Evolutionary conservation across 2,888 invertebrate species (phyloP).

Genomic region (Harpagoxenus sublaevis): DNA sequence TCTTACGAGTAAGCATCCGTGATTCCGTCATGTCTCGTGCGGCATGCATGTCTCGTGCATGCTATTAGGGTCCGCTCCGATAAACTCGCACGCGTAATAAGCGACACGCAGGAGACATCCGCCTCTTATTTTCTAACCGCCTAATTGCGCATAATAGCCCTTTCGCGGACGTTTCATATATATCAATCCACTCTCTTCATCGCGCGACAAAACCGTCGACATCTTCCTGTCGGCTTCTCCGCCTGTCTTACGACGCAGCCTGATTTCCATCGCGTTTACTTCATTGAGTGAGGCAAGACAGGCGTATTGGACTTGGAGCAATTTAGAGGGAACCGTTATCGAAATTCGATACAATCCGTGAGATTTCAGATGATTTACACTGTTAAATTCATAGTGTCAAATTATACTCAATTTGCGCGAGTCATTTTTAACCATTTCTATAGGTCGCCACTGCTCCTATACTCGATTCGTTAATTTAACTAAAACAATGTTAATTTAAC

Average conservation of each 20-base stretch:
- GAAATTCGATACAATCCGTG: background rate
- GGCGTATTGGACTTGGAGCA: background rate
- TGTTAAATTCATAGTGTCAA: no score
- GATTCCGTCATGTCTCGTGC: conserved; percentile 5
- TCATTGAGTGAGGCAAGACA: background rate
- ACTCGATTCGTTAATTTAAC: no score
- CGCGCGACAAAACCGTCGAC: conserved; percentile 34
- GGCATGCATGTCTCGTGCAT: background rate
- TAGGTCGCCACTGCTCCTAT: no score
- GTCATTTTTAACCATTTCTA: no score
- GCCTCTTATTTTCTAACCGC: conserved; percentile 44
- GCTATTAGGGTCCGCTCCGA: background rate
- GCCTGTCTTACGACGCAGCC: background rate
- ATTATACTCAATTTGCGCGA: no score
- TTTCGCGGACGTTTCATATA: conserved; percentile 46
- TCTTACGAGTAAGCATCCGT: background rate
- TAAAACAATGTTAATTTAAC: no score
- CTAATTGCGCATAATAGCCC: conserved; percentile 67
- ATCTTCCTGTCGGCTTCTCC: conserved; percentile 17
- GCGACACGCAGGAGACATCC: conserved; percentile 37
- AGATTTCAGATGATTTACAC: background rate
- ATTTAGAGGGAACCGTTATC: background rate
- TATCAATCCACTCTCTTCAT: conserved; percentile 59
- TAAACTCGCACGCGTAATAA: conserved; percentile 18
- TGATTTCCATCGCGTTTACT: background rate